Conservation (phyloP, 2,797 vertebrate genomes). For the Semotilus atromaculatus region DNA sequence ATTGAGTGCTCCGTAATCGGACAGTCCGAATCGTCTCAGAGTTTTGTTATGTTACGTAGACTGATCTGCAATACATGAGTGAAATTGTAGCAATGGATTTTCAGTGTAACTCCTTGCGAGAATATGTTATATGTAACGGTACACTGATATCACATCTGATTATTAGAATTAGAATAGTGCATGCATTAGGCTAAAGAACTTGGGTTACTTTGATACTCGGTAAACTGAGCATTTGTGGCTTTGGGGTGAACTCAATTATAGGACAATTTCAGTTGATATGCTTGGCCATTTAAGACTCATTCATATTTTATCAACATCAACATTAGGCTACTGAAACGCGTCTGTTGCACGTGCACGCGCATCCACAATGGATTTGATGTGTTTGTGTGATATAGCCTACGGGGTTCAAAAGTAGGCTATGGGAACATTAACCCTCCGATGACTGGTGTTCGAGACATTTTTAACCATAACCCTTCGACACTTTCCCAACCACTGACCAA, state of each 20-base stretch:
- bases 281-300: not conserved
- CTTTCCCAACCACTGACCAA: no score
- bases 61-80: not conserved
- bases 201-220: conserved; percentile 60
- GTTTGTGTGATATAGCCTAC: not conserved
- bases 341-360: not conserved
- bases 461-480: not conserved
- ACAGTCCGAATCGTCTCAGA: conserved; percentile 28
- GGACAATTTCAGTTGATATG: not conserved
- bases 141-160: conserved; percentile 25
- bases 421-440: not conserved
- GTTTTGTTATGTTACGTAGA: not conserved
- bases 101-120: not conserved
- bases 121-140: no score
- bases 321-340: not conserved
- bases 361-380: not conserved
- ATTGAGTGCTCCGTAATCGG: conserved; percentile 18
- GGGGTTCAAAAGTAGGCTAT: conserved; percentile 1
- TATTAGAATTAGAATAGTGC: conserved; percentile 19
- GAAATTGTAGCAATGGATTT: not conserved
- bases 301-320: not conserved
- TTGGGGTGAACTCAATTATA: not conserved
- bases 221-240: conserved; percentile 59
- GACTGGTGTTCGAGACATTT: not conserved
- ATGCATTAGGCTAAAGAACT: conserved; percentile 26